Evolutionary conservation across 2,113 vertebrate species (phyloP), one percentile per base, ranked within the genome.

Genomic region (Tragelaphus buxtoni): DNA sequence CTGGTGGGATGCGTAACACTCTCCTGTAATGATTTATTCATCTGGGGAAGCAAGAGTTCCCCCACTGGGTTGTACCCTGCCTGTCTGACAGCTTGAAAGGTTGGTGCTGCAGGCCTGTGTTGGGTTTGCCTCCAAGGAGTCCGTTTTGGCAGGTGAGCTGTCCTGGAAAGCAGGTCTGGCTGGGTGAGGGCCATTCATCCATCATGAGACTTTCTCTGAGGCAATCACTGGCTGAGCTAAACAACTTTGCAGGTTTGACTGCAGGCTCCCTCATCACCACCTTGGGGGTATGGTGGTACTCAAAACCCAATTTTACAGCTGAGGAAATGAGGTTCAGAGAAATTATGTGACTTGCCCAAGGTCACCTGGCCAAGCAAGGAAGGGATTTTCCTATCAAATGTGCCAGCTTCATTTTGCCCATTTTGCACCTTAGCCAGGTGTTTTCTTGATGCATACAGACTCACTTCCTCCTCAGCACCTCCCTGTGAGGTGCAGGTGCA

Each of bases 11-110:
- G 82, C 12, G 0, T 16, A 49, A 79, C 42, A 2, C 65, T 60
- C 63, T 56, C 42, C 72, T 32, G 24, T 81, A 61, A 91, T 80
- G 95, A 93, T 96, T 98, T 97, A 96, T 96, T 97, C 91, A 95
- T 92, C 47, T 32, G 42, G 90, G 87, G 89, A 95, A 82, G 79
- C 24, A 53, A 53, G 63, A 1, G 32, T 56, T 60, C 9, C 51
- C 77, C 89, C 61, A 32, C 81, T 28, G 1, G 79, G 63, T 32
- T 28, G 0, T 86, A 90, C 72, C 58, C 20, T 14, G 84, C 85
- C 56, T 60, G 76, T 55, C 69, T 86, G 93, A 49, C 60, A 87
- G 86, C 88, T 61, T 2, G 22, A 77, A 69, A 65, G 53, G 74
- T n/a, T 74, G 88, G 80, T 0, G 0, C 60, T 49, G 72, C 51